These are phyloP conservation scores for Cotesia congregata DNA, from an alignment of 2,888 invertebrate species.

Conservation along the genomic window DNA sequence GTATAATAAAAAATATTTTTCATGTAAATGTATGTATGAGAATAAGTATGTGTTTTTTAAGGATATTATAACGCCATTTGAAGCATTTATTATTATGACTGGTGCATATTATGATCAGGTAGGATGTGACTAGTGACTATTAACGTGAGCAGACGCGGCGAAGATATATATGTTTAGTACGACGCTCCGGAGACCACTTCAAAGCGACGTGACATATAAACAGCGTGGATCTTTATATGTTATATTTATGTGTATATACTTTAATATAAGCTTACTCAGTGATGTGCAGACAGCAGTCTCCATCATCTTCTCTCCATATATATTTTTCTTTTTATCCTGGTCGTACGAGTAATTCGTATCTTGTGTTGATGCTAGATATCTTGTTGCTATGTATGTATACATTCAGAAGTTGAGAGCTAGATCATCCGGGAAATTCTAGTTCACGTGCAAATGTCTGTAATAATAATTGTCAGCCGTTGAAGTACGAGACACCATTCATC, in stretches of 20 bases:
- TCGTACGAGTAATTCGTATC: background rate
- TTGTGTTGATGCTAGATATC: background rate
- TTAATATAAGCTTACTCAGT: constrained; percentile 14
- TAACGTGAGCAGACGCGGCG: constrained; percentile 42
- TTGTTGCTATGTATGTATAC: background rate
- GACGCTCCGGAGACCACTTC: constrained; percentile 51
- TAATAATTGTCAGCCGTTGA: background rate
- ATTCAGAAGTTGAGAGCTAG: background rate
- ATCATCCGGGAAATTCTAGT: background rate
- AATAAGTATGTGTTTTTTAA: background rate
- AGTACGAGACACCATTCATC: background rate
- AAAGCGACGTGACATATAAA: constrained; percentile 47
- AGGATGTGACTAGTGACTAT: constrained; percentile 37
- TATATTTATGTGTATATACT: constrained; percentile 17
- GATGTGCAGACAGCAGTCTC: constrained; percentile 16
- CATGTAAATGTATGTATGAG: background rate
- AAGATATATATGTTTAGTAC: background rate
- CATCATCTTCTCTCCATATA: constrained; percentile 5
- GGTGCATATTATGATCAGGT: constrained; percentile 51
- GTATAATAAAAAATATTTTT: constrained; percentile 26
- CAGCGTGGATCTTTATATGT: constrained; percentile 12
- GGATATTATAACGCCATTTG: constrained; percentile 33
- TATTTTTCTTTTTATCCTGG: background rate
- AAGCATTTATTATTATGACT: constrained; percentile 54
- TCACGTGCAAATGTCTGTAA: background rate